These are phyloP conservation scores for Pimephales promelas DNA, from an alignment of 2,113 vertebrate species.

Conservation along the genomic window DNA sequence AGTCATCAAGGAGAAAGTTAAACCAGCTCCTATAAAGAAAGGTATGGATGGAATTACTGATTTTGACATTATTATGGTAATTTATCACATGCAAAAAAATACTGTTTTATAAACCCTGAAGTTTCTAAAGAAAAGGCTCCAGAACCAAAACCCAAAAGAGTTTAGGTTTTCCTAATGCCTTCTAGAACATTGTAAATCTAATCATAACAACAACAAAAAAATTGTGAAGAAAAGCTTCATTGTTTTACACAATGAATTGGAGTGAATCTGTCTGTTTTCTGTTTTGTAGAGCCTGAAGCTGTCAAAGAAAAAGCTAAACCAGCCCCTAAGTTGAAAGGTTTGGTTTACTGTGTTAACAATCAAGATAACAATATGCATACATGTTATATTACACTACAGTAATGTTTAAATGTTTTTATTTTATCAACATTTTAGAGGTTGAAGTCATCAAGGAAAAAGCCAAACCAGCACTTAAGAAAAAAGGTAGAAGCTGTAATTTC, in stretches of 20 bases:
- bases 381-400: not conserved
- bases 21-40: conserved; percentile 36
- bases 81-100: not conserved
- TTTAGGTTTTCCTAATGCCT: not conserved
- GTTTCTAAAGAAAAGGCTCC: conserved; percentile 7
- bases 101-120: not conserved
- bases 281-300: conserved; percentile 57
- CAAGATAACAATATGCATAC: not conserved
- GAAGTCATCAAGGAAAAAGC: not conserved
- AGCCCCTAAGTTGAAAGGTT: conserved; percentile 9
- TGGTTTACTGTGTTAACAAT: not conserved
- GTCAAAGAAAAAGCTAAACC: conserved; percentile 64
- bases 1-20: conserved; percentile 39
- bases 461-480: conserved; percentile 58
- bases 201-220: not conserved
- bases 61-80: not conserved
- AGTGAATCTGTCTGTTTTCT: not conserved
- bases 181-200: not conserved
- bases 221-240: not conserved
- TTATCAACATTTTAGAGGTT: conserved; percentile 5
- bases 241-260: not conserved
- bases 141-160: not conserved
- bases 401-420: not conserved
- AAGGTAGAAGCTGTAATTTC: conserved; percentile 4
- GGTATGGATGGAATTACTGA: conserved; percentile 3